Evolutionary conservation across 64 coral and sea anemone genomes (phyloP), one percentile per base, ranked within the genome.

Genomic region (Porites australiensis): DNA sequence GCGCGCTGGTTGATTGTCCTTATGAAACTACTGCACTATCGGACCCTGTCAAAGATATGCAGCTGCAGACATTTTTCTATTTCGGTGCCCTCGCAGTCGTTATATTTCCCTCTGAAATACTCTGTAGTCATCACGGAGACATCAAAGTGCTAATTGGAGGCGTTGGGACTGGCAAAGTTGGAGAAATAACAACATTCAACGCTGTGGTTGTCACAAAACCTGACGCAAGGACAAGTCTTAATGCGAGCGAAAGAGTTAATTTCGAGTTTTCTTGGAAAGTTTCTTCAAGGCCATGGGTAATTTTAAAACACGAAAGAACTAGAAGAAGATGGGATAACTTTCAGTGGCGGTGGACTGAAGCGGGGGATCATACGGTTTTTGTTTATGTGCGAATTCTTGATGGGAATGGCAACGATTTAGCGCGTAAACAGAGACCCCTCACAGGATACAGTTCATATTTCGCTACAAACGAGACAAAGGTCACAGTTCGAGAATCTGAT

Each of bases 201-300:
- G 81, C 81, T 47, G 62, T 22, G 22, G 81, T 84, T 67, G 46
- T 68, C 18, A 18, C 22, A 46, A 84, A 84, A 10, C 81, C 61
- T 44, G 44, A n/a, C 50, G 63, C 61, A 64, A 19, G 0, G 5
- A 50, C 16, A 2, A 84, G 10, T 5, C 58, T 8, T 15, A 13
- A 50, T 12, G 43, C 18, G 8, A 64, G 20, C 18, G 63, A 69
- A 84, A 84, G 50, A 21, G 8, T 68, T 4, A 84, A 3, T 15
- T 84, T 50, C 62, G 63, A 67, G 47, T 84, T 84, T 65, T 84
- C 15, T 3, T 84, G 81, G 81, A 84, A 53, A 50, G 63, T 69
- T 20, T 4, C 81, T 8, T 66, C 44, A 11, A 27, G 12, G 10
- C 37, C 61, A n/a, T 69, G 81, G 81, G 52, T 82, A 37, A 37